Conservation (phyloP, 2,888 invertebrate genomes). For the Tortricodes alternella region DNA sequence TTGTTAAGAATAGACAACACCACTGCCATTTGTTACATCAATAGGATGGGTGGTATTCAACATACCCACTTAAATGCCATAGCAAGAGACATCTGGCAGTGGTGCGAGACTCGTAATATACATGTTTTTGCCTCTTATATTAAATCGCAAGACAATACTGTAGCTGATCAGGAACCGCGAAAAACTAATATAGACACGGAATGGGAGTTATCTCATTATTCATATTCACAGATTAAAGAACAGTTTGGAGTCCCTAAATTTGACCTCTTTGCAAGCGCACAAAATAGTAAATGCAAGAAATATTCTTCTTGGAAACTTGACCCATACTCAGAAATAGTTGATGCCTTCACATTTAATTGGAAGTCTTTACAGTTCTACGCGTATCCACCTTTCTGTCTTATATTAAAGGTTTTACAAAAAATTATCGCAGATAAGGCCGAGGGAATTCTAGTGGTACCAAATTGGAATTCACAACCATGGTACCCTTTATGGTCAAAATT, state of each 20-base stretch:
- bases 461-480: conserved; percentile 39
- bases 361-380: conserved; percentile 25
- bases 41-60: not conserved
- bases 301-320: conserved; percentile 35
- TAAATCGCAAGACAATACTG: not conserved
- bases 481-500: conserved; percentile 34
- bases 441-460: conserved; percentile 35
- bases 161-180: not conserved
- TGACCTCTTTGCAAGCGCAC: conserved; percentile 33
- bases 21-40: conserved; percentile 1
- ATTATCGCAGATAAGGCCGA: conserved; percentile 29
- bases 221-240: conserved; percentile 16
- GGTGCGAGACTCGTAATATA: not conserved
- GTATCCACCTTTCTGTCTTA: conserved; percentile 30
- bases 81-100: conserved; percentile 4
- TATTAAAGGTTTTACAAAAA: conserved; percentile 21
- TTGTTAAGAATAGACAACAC: conserved; percentile 1
- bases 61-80: not conserved
- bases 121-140: not conserved
- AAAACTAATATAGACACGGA: conserved; percentile 10
- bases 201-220: not conserved
- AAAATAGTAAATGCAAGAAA: conserved; percentile 31
- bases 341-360: conserved; percentile 27
- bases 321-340: conserved; percentile 29
- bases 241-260: conserved; percentile 30